phyloP scores from a whole-genome alignment of 2,888 invertebrate species.

The Silvanus unidentatus region DNA sequence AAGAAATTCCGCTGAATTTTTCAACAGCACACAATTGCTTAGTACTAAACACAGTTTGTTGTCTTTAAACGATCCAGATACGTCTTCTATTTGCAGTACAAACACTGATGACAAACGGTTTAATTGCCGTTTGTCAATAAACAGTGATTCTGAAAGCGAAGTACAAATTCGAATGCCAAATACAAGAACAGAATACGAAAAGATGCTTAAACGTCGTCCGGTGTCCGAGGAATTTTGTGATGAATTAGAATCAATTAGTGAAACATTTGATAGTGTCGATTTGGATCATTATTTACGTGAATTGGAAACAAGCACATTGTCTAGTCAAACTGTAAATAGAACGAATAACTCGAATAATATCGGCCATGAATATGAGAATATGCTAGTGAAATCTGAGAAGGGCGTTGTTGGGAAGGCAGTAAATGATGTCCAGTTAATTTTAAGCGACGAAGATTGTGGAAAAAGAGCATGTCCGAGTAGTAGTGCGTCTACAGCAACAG shows the following conservation, averaged over 20 bases:
- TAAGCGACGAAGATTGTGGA: constrained; percentile 28
- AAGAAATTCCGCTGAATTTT: constrained; percentile 30
- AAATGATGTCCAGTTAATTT: constrained; percentile 2
- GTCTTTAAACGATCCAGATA: constrained; percentile 25
- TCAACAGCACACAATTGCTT: constrained; percentile 20
- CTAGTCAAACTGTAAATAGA: constrained; percentile 14
- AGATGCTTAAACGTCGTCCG: constrained; percentile 59
- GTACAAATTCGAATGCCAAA: constrained; percentile 34
- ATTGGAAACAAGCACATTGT: constrained; percentile 49
- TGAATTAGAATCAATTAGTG: constrained; percentile 55
- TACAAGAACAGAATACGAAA: constrained; percentile 28
- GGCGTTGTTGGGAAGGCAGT: not conserved
- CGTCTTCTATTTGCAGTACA: constrained; percentile 29
- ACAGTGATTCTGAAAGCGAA: constrained; percentile 44
- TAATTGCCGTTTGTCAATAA: constrained; percentile 33
- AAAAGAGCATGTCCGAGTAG: constrained; percentile 35
- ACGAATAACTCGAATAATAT: constrained; percentile 8
- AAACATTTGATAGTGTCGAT: constrained; percentile 53
- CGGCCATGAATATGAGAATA: constrained; percentile 39
- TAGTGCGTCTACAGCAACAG: constrained; percentile 35
- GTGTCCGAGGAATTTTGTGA: constrained; percentile 70
- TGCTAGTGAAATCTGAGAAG: constrained; percentile 23
- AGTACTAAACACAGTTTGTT: constrained; percentile 22
- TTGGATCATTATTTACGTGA: constrained; percentile 64
- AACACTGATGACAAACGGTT: constrained; percentile 26